Conservation (phyloP, 2,113 vertebrate genomes). For the Psophia crepitans region DNA sequence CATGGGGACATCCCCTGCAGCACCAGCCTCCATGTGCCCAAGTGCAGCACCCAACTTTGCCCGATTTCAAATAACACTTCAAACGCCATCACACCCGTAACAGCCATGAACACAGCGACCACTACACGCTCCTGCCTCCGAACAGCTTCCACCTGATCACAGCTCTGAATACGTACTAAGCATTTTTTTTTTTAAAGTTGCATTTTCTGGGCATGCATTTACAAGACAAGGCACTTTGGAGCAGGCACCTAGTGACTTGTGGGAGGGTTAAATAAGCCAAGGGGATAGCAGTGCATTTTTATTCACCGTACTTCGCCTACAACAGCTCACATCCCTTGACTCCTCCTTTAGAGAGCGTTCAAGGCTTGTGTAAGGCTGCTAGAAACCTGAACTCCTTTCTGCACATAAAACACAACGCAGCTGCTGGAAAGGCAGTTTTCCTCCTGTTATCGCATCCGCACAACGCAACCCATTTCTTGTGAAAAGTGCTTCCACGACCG, state of each 20-base stretch:
- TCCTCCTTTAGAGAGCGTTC: not conserved
- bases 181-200: not conserved
- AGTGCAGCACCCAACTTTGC: not conserved
- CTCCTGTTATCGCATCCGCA: not conserved
- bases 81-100: not conserved
- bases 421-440: not conserved
- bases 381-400: not conserved
- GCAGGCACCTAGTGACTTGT: not conserved
- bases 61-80: not conserved
- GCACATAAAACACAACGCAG: not conserved
- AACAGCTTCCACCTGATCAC: not conserved
- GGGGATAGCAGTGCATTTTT: not conserved
- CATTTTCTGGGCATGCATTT: constrained; percentile 22
- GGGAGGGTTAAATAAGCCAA: constrained; percentile 9
- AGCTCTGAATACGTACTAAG: not conserved
- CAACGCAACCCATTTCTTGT: not conserved
- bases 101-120: accelerated
- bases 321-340: not conserved
- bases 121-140: not conserved
- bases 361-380: not conserved
- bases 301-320: not conserved
- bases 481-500: accelerated
- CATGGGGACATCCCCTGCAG: not conserved
- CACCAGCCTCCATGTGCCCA: not conserved
- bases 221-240: not conserved